phyloP scores from a whole-genome alignment of 2,888 invertebrate species.

The Coleophora flavipennella region DNA sequence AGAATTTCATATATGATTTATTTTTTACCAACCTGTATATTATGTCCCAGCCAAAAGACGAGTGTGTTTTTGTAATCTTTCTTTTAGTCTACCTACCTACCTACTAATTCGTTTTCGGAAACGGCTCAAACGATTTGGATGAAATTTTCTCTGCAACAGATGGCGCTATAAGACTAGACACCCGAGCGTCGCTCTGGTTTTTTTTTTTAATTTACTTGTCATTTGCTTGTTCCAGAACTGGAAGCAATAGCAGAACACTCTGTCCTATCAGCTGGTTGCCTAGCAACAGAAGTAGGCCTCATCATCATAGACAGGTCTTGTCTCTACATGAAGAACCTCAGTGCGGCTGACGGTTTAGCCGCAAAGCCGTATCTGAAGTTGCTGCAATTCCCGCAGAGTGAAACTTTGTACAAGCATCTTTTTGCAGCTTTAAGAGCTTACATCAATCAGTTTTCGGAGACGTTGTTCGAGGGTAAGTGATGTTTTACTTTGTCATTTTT shows the following conservation, averaged over 20 bases:
- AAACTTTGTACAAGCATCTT: slow-evolving; percentile 89
- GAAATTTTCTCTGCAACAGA: no score
- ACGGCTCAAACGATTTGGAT: no score
- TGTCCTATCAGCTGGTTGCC: slow-evolving; percentile 58
- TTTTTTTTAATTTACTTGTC: no score
- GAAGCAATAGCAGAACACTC: slow-evolving; percentile 60
- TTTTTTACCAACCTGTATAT: no score
- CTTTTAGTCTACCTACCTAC: no score
- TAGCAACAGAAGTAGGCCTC: slow-evolving; percentile 92
- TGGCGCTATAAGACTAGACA: no score
- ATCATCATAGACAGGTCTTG: slow-evolving; percentile 90
- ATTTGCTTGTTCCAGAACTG: slow-evolving; percentile 31
- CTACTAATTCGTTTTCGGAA: no score
- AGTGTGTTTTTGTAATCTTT: no score
- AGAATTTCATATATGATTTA: no score
- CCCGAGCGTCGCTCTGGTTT: no score
- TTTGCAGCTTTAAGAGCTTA: slow-evolving; percentile 94
- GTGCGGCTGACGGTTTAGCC: slow-evolving; percentile 84
- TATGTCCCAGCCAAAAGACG: no score
- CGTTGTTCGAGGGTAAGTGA: slow-evolving; percentile 82
- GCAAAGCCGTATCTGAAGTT: slow-evolving; percentile 91
- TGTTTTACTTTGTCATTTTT: no score
- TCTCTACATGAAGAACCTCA: slow-evolving; percentile 86
- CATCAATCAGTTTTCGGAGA: slow-evolving; percentile 89
- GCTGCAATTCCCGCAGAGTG: slow-evolving; percentile 91